Conservation (phyloP, 2,113 vertebrate species). For the Bostrychus sinensis region DNA sequence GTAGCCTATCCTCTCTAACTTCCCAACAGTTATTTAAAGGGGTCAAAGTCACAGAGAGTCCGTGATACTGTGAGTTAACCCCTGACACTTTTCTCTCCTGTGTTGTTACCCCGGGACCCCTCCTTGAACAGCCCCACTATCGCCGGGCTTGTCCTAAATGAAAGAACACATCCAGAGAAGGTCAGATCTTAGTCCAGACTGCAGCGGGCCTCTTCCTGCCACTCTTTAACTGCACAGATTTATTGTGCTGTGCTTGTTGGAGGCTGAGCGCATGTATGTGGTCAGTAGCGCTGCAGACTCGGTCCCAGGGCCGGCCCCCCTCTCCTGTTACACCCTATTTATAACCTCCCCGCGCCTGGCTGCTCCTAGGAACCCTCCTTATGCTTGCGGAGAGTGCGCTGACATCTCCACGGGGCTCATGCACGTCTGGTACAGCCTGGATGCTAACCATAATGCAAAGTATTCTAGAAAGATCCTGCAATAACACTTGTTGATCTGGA, state of each 20-base stretch:
- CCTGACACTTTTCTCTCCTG: slow-evolving; percentile 36
- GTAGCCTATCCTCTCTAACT: background rate
- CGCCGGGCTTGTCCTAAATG: background rate
- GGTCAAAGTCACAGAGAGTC: slow-evolving; percentile 52
- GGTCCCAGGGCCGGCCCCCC: slow-evolving; percentile 91
- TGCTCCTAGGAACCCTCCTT: slow-evolving; percentile 90
- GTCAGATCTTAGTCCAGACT: slow-evolving; percentile 68
- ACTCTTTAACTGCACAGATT: slow-evolving; percentile 76
- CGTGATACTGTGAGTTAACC: slow-evolving; percentile 53
- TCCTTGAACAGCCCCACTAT: background rate
- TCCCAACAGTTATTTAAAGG: slow-evolving; percentile 31
- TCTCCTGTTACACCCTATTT: slow-evolving; percentile 99
- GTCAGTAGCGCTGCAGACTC: slow-evolving; percentile 86
- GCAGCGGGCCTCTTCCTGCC: slow-evolving; percentile 69
- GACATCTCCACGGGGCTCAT: slow-evolving; percentile 86
- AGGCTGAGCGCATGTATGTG: slow-evolving; percentile 87
- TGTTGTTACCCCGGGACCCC: slow-evolving; percentile 6
- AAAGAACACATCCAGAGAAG: slow-evolving; percentile 63
- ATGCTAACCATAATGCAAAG: slow-evolving; percentile 82
- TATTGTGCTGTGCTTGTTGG: slow-evolving; percentile 81
- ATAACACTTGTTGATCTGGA: background rate
- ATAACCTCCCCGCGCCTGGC: slow-evolving; percentile 91
- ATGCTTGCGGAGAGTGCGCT: slow-evolving; percentile 79
- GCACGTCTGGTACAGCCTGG: slow-evolving; percentile 82
- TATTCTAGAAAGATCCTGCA: slow-evolving; percentile 73